phyloP scores from a whole-genome alignment of 2,797 vertebrate genomes.

The Hozukius guyotensis region DNA sequence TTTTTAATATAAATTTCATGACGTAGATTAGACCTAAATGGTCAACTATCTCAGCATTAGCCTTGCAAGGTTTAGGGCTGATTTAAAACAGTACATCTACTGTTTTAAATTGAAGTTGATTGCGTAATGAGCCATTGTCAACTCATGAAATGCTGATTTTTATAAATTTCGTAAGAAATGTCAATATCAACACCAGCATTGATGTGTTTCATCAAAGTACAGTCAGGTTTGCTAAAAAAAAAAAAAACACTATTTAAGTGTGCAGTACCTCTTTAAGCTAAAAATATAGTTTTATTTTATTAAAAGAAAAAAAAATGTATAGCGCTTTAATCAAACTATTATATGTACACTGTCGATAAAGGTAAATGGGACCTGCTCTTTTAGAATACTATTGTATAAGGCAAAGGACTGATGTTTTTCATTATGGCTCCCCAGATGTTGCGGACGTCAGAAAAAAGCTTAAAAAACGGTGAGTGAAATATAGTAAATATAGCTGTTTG shows the following conservation, averaged over 20 bases:
- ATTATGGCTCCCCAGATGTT: slow-evolving; percentile 57
- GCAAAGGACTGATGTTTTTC: background rate
- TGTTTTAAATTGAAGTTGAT: too few relatives aligned
- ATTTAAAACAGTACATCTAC: background rate
- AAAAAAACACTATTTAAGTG: background rate
- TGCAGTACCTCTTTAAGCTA: background rate
- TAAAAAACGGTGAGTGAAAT: slow-evolving; percentile 85
- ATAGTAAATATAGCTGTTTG: background rate
- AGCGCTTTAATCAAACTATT: background rate
- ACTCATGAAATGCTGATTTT: background rate
- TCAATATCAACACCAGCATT: background rate
- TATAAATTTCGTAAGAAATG: background rate
- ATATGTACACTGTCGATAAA: background rate
- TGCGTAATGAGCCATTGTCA: background rate
- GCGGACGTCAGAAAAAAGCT: slow-evolving; percentile 82
- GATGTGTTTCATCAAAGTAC: too few relatives aligned
- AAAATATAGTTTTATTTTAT: background rate
- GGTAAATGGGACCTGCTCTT: background rate
- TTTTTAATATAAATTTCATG: background rate
- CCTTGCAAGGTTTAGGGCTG: background rate
- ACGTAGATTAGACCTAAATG: background rate
- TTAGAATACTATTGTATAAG: background rate
- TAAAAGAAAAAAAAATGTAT: background rate
- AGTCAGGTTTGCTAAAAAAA: too few relatives aligned
- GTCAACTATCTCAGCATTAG: background rate